A percentile compares a stretch with the other conserved stretches of the same genome.
phyloP scores from a whole-genome alignment of 2,797 vertebrate genomes.

The Podargus strigoides region DNA sequence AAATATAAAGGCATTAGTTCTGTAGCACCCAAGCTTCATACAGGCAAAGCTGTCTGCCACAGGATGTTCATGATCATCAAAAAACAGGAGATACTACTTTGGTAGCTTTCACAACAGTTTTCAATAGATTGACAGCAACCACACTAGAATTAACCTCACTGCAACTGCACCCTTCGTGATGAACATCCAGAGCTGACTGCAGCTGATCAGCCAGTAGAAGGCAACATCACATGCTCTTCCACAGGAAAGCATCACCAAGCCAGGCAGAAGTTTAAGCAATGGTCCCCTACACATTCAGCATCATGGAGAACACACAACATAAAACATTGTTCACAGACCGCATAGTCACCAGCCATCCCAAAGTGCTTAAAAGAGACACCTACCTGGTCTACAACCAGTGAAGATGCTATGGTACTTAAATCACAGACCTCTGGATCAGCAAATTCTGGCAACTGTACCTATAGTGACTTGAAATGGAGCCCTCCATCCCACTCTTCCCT shows the following conservation, averaged over 20 bases:
- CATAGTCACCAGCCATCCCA: background rate
- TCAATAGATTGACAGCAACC: background rate
- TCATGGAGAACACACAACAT: background rate
- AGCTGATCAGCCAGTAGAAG: background rate
- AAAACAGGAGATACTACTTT: background rate
- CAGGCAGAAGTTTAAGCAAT: background rate
- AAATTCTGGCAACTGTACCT: background rate
- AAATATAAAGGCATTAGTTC: background rate
- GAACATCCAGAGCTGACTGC: background rate
- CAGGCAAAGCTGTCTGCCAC: background rate
- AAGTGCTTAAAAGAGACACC: background rate
- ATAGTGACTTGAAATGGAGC: background rate
- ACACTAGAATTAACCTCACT: background rate
- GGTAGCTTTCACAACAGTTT: background rate
- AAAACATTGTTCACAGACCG: background rate
- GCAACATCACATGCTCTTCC: background rate
- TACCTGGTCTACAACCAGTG: background rate
- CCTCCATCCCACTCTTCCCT: background rate
- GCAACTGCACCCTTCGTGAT: background rate
- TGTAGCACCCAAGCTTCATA: background rate
- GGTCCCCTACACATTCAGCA: background rate
- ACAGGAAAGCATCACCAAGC: background rate
- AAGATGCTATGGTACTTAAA: background rate
- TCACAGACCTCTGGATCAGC: background rate
- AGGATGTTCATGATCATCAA: background rate